phyloP scores from a whole-genome alignment of 64 coral and sea anemone genomes.

The Platygyra sinensis region DNA sequence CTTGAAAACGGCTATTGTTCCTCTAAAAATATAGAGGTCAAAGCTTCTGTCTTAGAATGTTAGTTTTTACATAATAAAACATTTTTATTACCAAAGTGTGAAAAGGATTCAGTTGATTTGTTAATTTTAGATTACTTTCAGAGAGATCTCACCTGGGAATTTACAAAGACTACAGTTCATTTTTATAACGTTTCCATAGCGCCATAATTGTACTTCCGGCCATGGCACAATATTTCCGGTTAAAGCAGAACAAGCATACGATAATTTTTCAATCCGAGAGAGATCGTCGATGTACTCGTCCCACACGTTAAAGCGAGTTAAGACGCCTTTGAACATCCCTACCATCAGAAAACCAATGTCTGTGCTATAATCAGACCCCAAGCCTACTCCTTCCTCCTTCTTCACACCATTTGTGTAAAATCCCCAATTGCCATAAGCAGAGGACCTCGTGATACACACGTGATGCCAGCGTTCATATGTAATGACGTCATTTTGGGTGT shows the following conservation, averaged over 20 bases:
- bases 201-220: conserved; percentile 12
- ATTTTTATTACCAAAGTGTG: too few relatives aligned
- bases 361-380: neutral
- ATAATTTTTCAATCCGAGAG: neutral
- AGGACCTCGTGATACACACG: conserved; percentile 2
- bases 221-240: conserved; percentile 22
- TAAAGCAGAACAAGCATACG: neutral
- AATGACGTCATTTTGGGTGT: neutral
- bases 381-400: neutral
- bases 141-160: neutral
- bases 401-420: neutral
- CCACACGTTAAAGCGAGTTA: conserved; percentile 35
- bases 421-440: neutral
- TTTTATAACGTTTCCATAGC: neutral
- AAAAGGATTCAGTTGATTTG: neutral
- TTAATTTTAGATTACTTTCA: neutral
- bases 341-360: neutral
- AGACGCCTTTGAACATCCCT: neutral
- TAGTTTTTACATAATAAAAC: too few relatives aligned
- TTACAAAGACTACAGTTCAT: neutral
- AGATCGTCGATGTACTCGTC: conserved; percentile 13
- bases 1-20: too few relatives aligned
- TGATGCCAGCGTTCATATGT: neutral
- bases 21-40: too few relatives aligned
- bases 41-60: too few relatives aligned